phyloP scores from a whole-genome alignment of 2,113 vertebrate genomes.

The Desmodus rotundus region DNA sequence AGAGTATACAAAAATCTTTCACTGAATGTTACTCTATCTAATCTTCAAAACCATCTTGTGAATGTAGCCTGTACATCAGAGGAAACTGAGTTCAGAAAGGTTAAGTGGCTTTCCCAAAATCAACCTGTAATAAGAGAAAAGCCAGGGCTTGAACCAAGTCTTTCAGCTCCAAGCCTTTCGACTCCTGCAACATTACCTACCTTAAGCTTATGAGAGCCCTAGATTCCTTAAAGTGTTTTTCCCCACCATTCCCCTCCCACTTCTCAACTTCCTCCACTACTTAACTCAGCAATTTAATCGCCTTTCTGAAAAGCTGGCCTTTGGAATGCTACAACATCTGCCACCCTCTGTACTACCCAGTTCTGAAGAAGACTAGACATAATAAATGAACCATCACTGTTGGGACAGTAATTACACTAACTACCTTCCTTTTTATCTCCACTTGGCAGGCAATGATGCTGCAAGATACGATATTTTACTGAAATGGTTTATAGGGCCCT shows the following conservation, averaged over 20 bases:
- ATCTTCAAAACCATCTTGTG: neutral
- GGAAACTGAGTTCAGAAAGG: neutral
- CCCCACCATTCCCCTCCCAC: neutral
- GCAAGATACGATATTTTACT: neutral
- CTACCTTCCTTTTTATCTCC: neutral
- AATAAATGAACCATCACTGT: neutral
- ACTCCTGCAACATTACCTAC: neutral
- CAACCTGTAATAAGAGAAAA: neutral
- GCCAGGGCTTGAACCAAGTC: neutral
- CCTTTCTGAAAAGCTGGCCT: neutral
- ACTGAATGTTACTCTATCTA: neutral
- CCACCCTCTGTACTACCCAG: neutral
- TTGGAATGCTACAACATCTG: neutral
- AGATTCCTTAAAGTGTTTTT: neutral
- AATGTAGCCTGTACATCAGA: neutral
- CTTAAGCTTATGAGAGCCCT: neutral
- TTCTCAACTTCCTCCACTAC: neutral
- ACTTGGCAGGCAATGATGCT: neutral
- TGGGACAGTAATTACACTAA: neutral
- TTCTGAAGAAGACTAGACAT: neutral
- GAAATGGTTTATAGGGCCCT: neutral
- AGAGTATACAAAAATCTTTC: neutral
- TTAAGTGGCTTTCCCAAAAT: neutral
- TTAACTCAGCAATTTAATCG: neutral
- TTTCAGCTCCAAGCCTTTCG: neutral